Conservation (phyloP, 92 coral and sea anemone genomes). For the Phymanthus crucifer region DNA sequence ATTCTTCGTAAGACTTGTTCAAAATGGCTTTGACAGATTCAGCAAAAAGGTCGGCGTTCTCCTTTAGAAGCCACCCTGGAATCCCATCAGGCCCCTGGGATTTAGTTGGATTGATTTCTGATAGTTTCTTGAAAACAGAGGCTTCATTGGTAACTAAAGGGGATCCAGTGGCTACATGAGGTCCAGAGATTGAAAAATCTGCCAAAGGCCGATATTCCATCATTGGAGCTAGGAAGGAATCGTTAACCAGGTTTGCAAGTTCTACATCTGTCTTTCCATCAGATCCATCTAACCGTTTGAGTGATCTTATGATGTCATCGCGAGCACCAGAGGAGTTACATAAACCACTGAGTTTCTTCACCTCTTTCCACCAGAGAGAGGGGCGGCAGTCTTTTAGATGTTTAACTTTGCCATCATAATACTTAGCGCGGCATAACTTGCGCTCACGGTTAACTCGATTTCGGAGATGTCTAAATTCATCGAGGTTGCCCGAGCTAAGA, state of each 20-base stretch:
- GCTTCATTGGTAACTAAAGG: background rate
- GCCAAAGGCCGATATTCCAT: background rate
- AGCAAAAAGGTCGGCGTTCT: conserved; percentile 27
- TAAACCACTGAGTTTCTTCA: background rate
- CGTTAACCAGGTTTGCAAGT: background rate
- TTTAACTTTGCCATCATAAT: too few relatives aligned
- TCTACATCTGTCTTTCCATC: background rate
- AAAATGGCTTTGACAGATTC: too few relatives aligned
- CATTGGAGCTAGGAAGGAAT: background rate
- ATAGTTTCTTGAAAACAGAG: conserved; percentile 21
- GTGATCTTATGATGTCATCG: background rate
- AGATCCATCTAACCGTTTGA: background rate
- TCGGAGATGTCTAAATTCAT: background rate
- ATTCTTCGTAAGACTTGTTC: too few relatives aligned
- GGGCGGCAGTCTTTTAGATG: too few relatives aligned
- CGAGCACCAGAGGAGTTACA: background rate
- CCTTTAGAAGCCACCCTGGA: conserved; percentile 46
- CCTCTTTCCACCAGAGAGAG: conserved; percentile 10
- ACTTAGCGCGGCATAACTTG: too few relatives aligned
- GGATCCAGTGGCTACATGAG: background rate
- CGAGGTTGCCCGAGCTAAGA: background rate
- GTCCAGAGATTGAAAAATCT: background rate
- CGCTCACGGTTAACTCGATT: conserved; percentile 1
- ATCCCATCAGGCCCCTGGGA: conserved; percentile 36
- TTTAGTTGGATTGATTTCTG: conserved; percentile 23